phyloP scores from a whole-genome alignment of 2,797 vertebrate genomes.

The Mormyrops attenuatus region DNA sequence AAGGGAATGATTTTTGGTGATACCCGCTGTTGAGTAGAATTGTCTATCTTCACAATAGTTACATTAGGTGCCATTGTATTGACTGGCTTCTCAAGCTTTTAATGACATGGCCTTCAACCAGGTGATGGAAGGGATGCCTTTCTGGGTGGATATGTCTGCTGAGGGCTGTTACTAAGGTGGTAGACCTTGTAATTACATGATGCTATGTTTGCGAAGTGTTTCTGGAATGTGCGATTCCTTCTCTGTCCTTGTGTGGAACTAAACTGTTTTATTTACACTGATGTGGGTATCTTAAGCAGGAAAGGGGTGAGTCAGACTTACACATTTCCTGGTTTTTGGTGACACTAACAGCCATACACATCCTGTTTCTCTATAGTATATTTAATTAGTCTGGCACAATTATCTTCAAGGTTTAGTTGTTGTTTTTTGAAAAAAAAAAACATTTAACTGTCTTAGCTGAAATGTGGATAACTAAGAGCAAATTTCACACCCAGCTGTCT shows the following conservation, averaged over 20 bases:
- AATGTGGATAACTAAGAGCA: not conserved
- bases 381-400: conserved; percentile 3
- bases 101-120: not conserved
- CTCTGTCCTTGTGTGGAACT: conserved; percentile 31
- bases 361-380: not conserved
- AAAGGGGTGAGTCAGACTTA: conserved; percentile 36
- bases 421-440: not conserved
- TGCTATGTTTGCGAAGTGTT: conserved; percentile 20
- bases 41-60: not conserved
- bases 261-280: conserved; percentile 36
- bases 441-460: not conserved
- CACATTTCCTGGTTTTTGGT: conserved; percentile 31
- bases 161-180: conserved; percentile 13
- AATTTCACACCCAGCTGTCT: not conserved
- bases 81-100: not conserved
- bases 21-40: not conserved
- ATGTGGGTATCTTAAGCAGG: conserved; percentile 25
- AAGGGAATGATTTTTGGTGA: not conserved
- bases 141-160: conserved; percentile 8
- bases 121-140: conserved; percentile 19
- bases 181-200: conserved; percentile 20
- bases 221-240: conserved; percentile 26
- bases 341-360: not conserved
- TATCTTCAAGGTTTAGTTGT: not conserved
- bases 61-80: not conserved